These are phyloP conservation scores for Drosophila ironensis DNA, from an alignment of 1,140 invertebrate species.

Conservation along the genomic window DNA sequence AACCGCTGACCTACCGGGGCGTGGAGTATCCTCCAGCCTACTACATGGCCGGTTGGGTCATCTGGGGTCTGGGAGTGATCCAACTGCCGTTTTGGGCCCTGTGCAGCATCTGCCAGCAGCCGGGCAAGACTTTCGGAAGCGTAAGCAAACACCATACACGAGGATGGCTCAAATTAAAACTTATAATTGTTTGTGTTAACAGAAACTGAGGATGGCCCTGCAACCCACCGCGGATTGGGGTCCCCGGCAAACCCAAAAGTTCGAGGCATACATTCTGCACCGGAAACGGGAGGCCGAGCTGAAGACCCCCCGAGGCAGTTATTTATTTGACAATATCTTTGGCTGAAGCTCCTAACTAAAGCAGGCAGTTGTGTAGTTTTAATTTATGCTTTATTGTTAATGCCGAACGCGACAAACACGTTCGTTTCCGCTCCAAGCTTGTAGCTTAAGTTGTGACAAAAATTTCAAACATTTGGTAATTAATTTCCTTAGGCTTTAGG, in stretches of 20 bases:
- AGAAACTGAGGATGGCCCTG: constrained; percentile 58
- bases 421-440: constrained; percentile 45
- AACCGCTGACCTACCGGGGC: constrained; percentile 83
- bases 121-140: constrained; percentile 36
- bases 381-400: constrained; percentile 61
- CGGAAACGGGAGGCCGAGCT: constrained; percentile 23
- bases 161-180: not conserved
- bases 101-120: constrained; percentile 66
- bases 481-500: constrained; percentile 41
- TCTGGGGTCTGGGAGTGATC: constrained; percentile 82
- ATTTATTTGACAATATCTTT: constrained; percentile 64
- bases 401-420: constrained; percentile 27
- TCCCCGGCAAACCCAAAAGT: constrained; percentile 47
- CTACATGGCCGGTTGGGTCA: constrained; percentile 82
- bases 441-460: constrained; percentile 62
- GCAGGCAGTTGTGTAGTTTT: constrained; percentile 2
- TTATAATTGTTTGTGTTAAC: not conserved
- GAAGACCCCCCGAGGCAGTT: constrained; percentile 12
- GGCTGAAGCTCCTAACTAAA: constrained; percentile 20
- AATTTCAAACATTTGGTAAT: constrained; percentile 42
- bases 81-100: constrained; percentile 83
- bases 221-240: constrained; percentile 65
- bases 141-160: too few relatives aligned
- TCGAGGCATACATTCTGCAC: constrained; percentile 56
- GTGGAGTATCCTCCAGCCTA: constrained; percentile 81